Percentiles rank a stretch among this genome's conserved stretches.
Conservation (phyloP, 2,113 vertebrate genomes). For the Forbesichthys agassizii region DNA sequence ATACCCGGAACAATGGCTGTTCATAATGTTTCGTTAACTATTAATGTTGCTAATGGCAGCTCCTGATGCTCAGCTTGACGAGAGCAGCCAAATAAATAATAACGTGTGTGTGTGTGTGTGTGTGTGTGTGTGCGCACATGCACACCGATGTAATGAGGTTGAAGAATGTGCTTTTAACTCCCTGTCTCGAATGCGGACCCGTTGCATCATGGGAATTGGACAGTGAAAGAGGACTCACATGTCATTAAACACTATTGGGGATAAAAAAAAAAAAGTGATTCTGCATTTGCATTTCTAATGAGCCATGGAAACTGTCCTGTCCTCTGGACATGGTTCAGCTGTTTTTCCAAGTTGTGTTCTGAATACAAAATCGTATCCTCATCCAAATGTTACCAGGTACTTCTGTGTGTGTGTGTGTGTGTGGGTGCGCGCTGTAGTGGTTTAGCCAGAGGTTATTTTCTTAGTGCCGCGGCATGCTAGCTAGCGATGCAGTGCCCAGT, state of each 20-base stretch:
- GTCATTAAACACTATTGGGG: conserved; percentile 24
- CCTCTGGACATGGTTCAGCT: conserved; percentile 19
- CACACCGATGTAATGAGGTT: conserved; percentile 26
- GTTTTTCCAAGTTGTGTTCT: neutral
- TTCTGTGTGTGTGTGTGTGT: conserved; percentile 7
- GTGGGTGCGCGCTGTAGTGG: conserved; percentile 1
- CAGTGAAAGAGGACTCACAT: neutral
- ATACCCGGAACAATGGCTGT: conserved; percentile 32
- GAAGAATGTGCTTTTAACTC: conserved; percentile 15
- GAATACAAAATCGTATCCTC: neutral
- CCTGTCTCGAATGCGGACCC: conserved; percentile 29
- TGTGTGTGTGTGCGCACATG: neutral
- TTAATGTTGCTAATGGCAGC: conserved; percentile 56
- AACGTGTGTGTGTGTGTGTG: conserved; percentile 25
- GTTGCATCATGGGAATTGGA: neutral
- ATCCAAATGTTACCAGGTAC: neutral
- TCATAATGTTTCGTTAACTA: conserved; percentile 60
- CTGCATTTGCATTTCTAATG: conserved; percentile 30
- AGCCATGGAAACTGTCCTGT: conserved; percentile 20
- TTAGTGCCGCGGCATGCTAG: too few relatives aligned
- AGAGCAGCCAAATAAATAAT: conserved; percentile 47
- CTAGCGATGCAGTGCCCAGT: neutral
- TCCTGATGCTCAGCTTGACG: conserved; percentile 32
- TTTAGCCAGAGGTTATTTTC: conserved; percentile 12
- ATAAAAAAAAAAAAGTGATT: conserved; percentile 4